Percentiles rank a stretch among this genome's conserved stretches.
Evolutionary conservation across 2,888 invertebrate species (phyloP).

Genomic region (Octodonta nipae): DNA sequence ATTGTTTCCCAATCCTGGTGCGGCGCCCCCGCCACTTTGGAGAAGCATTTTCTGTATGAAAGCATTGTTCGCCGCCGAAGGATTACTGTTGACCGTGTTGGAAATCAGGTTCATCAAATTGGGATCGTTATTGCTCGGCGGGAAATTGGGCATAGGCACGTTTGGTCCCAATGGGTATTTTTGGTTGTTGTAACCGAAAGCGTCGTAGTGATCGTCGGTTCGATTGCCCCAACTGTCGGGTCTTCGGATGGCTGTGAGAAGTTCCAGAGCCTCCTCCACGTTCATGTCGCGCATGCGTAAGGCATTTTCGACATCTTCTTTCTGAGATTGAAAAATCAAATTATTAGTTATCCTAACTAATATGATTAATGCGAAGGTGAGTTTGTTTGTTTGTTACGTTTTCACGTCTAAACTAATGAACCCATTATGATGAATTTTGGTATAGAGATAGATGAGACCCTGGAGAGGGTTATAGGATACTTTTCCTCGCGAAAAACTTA

Average conservation of each 20-base stretch:
- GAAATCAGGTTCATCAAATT: constrained; percentile 38
- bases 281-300: constrained; percentile 79
- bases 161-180: constrained; percentile 20
- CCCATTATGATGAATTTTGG: too few relatives aligned
- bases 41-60: constrained; percentile 55
- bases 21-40: constrained; percentile 35
- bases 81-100: constrained; percentile 35
- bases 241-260: constrained; percentile 47
- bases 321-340: constrained; percentile 44
- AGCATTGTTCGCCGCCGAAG: constrained; percentile 46
- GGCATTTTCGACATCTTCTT: constrained; percentile 85
- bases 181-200: constrained; percentile 35
- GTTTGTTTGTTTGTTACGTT: too few relatives aligned
- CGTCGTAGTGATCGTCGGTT: constrained; percentile 48
- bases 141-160: constrained; percentile 32
- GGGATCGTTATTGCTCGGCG: constrained; percentile 36
- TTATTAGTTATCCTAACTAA: too few relatives aligned
- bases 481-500: too few relatives aligned
- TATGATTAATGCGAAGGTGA: too few relatives aligned
- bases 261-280: constrained; percentile 72
- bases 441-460: too few relatives aligned
- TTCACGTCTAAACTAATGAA: too few relatives aligned
- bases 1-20: constrained; percentile 43
- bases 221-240: constrained; percentile 16
- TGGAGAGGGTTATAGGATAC: too few relatives aligned